Conservation (phyloP, 2,888 invertebrate genomes). For the Chymomyza procnemis region DNA sequence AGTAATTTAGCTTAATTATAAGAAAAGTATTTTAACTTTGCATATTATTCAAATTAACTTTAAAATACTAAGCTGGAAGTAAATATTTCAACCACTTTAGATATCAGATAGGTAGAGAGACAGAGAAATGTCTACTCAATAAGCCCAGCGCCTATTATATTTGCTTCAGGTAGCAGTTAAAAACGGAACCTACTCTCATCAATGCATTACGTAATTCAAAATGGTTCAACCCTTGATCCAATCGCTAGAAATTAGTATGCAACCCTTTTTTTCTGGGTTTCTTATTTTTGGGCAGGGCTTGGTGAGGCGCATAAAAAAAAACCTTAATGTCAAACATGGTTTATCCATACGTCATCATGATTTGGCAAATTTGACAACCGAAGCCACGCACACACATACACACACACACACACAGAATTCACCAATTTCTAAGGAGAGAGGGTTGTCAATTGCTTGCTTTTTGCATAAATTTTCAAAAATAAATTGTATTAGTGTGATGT, state of each 20-base stretch:
- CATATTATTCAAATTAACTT: too few species aligned
- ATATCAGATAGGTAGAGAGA: not conserved
- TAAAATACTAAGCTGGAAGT: too few species aligned
- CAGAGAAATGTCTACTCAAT: too few species aligned
- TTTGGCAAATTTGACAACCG: constrained; percentile 71
- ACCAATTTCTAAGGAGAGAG: not conserved
- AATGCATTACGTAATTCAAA: constrained; percentile 12
- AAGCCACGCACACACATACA: constrained; percentile 31
- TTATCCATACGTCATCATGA: constrained; percentile 71
- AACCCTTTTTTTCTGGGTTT: constrained; percentile 55
- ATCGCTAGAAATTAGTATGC: constrained; percentile 54
- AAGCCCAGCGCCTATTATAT: not conserved
- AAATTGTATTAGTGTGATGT: constrained; percentile 38
- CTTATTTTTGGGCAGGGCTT: not conserved
- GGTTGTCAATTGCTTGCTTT: constrained; percentile 36
- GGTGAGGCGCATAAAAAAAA: constrained; percentile 25
- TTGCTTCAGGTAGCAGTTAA: not conserved
- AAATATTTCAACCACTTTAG: not conserved
- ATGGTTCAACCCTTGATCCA: not conserved
- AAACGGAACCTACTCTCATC: constrained; percentile 1
- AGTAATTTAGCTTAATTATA: too few species aligned
- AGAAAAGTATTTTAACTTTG: too few species aligned
- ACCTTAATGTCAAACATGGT: constrained; percentile 61
- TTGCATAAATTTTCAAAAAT: constrained; percentile 55
- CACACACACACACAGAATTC: not conserved